A percentile compares a stretch with the other conserved stretches of the same genome.
phyloP scores from a whole-genome alignment of 2,888 invertebrate species.

The Drosophila demipolita region DNA sequence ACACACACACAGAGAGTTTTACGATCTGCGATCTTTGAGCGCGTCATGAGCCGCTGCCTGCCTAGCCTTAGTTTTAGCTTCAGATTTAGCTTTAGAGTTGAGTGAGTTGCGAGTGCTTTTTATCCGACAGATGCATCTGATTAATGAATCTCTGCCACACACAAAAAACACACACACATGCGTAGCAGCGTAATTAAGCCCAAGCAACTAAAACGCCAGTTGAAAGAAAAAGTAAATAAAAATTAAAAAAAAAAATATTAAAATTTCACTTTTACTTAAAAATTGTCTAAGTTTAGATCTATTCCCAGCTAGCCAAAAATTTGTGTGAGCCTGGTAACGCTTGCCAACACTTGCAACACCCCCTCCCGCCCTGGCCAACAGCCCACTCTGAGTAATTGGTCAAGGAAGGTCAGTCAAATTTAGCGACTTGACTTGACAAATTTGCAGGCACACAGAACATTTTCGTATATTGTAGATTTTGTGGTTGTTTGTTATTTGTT shows the following conservation, averaged over 20 bases:
- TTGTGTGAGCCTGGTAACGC: constrained; percentile 39
- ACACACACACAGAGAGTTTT: constrained; percentile 37
- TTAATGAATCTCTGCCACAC: constrained; percentile 72
- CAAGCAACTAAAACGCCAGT: constrained; percentile 43
- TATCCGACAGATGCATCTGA: constrained; percentile 81
- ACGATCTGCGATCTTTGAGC: constrained; percentile 55
- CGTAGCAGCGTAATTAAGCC: constrained; percentile 76
- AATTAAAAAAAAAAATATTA: not conserved
- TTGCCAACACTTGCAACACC: constrained; percentile 8
- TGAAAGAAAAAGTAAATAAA: constrained; percentile 56
- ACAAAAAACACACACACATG: constrained; percentile 47
- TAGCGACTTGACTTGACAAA: constrained; percentile 56
- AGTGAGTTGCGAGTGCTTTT: constrained; percentile 41
- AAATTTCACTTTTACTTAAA: constrained; percentile 60
- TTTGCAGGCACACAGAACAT: constrained; percentile 45
- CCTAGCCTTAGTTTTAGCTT: constrained; percentile 15
- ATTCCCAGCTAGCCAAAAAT: constrained; percentile 8
- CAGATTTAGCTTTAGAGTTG: constrained; percentile 23
- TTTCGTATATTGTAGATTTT: not conserved
- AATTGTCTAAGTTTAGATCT: constrained; percentile 5
- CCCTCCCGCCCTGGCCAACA: not conserved
- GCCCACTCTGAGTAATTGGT: constrained; percentile 36
- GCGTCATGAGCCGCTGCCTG: constrained; percentile 66
- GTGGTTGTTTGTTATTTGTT: not conserved
- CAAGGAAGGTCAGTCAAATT: constrained; percentile 51